Percentiles rank a stretch among this genome's conserved stretches.
Conservation (phyloP, 2,888 invertebrate species). For the Epinotia brunnichana region DNA sequence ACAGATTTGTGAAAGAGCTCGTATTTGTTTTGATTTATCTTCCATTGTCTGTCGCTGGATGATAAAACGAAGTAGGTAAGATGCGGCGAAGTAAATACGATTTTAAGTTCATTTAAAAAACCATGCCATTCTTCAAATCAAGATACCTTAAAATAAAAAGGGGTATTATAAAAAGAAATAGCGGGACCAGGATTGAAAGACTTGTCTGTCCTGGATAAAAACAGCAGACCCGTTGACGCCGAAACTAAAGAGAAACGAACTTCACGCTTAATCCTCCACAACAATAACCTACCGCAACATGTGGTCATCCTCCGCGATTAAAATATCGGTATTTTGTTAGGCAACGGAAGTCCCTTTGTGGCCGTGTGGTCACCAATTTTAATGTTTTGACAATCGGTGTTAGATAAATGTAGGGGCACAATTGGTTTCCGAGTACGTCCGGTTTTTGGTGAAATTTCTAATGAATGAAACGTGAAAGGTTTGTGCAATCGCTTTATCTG, state of each 20-base stretch:
- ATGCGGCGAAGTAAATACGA: no score
- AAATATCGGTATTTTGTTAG: constrained; percentile 60
- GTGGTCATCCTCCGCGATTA: constrained; percentile 61
- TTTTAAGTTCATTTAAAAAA: neutral
- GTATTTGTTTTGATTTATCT: no score
- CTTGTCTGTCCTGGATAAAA: neutral
- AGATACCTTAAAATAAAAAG: no score
- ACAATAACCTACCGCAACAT: constrained; percentile 59
- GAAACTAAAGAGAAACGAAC: constrained; percentile 57
- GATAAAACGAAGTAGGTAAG: no score
- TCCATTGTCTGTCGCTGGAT: no score
- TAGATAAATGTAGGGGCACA: constrained; percentile 50
- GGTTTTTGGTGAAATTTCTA: constrained; percentile 50
- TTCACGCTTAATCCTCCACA: constrained; percentile 64
- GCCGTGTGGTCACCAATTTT: constrained; percentile 67
- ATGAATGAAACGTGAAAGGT: constrained; percentile 44
- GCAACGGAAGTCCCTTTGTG: constrained; percentile 71
- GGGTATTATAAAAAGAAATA: neutral
- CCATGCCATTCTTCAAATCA: no score
- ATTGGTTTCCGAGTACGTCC: constrained; percentile 57
- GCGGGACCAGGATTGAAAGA: no score
- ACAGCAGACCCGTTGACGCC: constrained; percentile 15
- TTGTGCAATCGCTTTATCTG: constrained; percentile 39
- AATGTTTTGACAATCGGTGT: constrained; percentile 72
- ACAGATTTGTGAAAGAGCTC: no score